Evolutionary conservation across 1,140 invertebrate species (phyloP), one percentile per base, ranked within the genome.

Genomic region (Sycophaga agraensis): DNA sequence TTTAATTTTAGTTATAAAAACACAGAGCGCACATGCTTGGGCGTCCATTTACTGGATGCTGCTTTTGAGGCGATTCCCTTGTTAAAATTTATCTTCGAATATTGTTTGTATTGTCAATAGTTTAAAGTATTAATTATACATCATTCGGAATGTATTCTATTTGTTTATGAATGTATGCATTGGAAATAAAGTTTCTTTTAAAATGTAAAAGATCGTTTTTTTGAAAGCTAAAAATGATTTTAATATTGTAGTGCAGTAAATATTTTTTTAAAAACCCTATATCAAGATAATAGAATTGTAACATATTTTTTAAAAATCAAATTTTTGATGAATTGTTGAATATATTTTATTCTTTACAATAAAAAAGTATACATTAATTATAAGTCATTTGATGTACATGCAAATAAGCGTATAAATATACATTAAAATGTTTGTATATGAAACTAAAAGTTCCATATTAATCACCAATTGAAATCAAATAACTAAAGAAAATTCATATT

Each of bases 1-100:
- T 6, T 9, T 31, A 31, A 31, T 31, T 31, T 31, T 31, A 31
- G 11, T 31, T 31, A 6, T 6, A 31, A 31, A 31, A 6, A 4
- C 28, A 31, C 28, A 45, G 45, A 28, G 40, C 6, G 34, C 31
- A 17, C 35, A 53, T 57, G 37, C 61, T 48, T 72, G 68, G 61
- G 65, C 61, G 66, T 70, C 68, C 66, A 67, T 73, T 76, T 73
- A 76, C 62, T 76, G 73, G 74, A 76, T 74, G 73, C 69, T 73
- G 72, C 58, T 28, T 53, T 60, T 45, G 58, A 45, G 49, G 31
- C 40, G n/a, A 51, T 26, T 43, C 22, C 37, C 43, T 50, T 34
- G 48, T 51, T 17, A 35, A 51, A 43, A 35, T 21, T 49, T 39
- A 11, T 60, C 24, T 35, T 60, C 22, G 16, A 22, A 1, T 45